Percentiles rank a stretch among this genome's conserved stretches.
These are phyloP conservation scores for Caenorhabditis panamensis DNA, from an alignment of 2,888 invertebrate species.

Conservation along the genomic window DNA sequence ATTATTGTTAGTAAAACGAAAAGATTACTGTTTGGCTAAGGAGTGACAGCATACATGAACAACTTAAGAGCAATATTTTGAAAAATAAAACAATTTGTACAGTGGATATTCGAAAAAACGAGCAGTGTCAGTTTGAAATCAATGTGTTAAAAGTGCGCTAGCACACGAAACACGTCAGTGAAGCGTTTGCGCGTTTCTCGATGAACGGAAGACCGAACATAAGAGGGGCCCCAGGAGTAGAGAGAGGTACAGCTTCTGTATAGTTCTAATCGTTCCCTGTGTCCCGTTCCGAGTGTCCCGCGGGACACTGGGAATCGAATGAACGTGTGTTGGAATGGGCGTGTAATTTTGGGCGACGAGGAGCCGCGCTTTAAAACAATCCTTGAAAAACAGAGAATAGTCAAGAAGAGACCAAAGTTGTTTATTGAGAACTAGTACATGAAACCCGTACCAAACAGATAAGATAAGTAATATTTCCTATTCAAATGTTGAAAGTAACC, in stretches of 20 bases:
- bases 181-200: not conserved
- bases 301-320: too few species aligned
- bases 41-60: too few species aligned
- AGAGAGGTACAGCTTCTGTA: too few species aligned
- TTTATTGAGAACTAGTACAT: constrained; percentile 1
- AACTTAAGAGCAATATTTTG: not conserved
- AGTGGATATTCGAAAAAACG: not conserved
- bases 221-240: too few species aligned
- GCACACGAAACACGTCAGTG: not conserved
- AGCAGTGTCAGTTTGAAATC: constrained; percentile 3
- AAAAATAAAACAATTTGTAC: not conserved
- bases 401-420: not conserved
- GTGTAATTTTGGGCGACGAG: too few species aligned
- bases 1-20: not conserved
- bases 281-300: too few species aligned
- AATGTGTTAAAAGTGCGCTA: constrained; percentile 1
- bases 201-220: not conserved
- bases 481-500: constrained; percentile 56
- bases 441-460: not conserved
- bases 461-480: not conserved
- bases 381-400: not conserved
- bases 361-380: not conserved
- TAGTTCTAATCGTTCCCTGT: too few species aligned
- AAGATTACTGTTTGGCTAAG: too few species aligned
- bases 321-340: too few species aligned